phyloP scores from a whole-genome alignment of 2,888 invertebrate genomes.

The Pristionchus arcanus region DNA sequence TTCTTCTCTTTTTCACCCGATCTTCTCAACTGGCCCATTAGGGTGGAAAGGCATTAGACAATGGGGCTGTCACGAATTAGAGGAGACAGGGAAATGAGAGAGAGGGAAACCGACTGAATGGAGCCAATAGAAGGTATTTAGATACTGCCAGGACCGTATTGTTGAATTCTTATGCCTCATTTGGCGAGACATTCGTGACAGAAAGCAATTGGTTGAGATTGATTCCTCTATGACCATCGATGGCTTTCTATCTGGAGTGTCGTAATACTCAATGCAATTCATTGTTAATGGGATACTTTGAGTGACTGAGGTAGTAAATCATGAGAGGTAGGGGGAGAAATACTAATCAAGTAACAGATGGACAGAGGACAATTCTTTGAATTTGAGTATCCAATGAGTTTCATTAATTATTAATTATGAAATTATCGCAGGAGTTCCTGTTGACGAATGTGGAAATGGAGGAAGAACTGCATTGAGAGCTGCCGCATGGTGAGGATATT shows the following conservation, averaged over 20 bases:
- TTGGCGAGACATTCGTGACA: background rate
- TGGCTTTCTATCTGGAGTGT: background rate
- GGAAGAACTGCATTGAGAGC: conserved; percentile 71
- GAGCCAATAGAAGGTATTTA: background rate
- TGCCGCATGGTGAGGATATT: conserved; percentile 63
- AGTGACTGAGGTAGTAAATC: conserved; percentile 7
- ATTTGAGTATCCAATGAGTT: background rate
- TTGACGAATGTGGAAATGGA: conserved; percentile 68
- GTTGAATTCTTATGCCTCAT: background rate
- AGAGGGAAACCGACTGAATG: background rate
- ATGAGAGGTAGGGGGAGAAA: background rate
- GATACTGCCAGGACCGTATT: background rate
- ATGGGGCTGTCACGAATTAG: conserved; percentile 36
- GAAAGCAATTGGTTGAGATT: background rate
- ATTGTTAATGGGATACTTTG: background rate
- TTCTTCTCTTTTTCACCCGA: background rate
- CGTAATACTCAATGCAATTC: conserved; percentile 33
- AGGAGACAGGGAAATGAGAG: background rate
- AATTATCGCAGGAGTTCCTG: conserved; percentile 59
- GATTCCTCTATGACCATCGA: background rate
- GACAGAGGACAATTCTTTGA: background rate
- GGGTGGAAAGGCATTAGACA: conserved; percentile 23
- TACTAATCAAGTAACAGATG: conserved; percentile 24
- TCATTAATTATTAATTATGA: background rate
- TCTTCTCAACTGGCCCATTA: conserved; percentile 27